Percentiles rank a stretch among this genome's conserved stretches.
Conservation (phyloP, 2,113 vertebrate species). For the Elaphurus davidianus region DNA sequence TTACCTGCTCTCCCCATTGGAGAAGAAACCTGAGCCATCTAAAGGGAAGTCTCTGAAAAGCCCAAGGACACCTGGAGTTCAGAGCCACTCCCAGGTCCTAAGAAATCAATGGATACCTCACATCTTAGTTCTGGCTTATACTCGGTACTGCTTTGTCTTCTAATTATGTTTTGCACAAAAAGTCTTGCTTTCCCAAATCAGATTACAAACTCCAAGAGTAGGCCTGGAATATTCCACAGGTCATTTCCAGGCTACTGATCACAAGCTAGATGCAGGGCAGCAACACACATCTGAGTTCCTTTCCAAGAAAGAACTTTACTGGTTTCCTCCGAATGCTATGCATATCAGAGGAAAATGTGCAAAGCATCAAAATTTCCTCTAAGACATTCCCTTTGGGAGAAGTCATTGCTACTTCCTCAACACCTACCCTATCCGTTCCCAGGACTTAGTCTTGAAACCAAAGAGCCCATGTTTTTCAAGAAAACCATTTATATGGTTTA, state of each 20-base stretch:
- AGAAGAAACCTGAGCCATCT: background rate
- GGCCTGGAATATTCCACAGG: background rate
- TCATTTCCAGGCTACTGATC: background rate
- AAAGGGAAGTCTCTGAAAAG: background rate
- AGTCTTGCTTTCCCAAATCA: background rate
- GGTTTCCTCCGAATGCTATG: background rate
- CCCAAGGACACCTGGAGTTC: background rate
- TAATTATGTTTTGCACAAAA: conserved; percentile 15
- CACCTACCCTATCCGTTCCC: background rate
- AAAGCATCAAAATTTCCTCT: background rate
- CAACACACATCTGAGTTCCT: background rate
- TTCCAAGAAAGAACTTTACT: background rate
- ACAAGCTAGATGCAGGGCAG: background rate
- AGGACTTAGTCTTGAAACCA: background rate
- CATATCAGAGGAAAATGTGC: background rate
- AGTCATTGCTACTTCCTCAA: background rate
- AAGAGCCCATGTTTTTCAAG: background rate
- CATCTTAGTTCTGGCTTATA: background rate
- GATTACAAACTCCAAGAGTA: background rate
- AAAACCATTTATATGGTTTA: background rate
- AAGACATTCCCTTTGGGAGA: background rate
- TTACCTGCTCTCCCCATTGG: background rate
- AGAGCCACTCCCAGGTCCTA: background rate
- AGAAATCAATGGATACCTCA: background rate
- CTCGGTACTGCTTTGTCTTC: background rate